Base-by-base conservation (phyloP, 2,888 invertebrate genomes). In the Himalopsyche anomala region DNA sequence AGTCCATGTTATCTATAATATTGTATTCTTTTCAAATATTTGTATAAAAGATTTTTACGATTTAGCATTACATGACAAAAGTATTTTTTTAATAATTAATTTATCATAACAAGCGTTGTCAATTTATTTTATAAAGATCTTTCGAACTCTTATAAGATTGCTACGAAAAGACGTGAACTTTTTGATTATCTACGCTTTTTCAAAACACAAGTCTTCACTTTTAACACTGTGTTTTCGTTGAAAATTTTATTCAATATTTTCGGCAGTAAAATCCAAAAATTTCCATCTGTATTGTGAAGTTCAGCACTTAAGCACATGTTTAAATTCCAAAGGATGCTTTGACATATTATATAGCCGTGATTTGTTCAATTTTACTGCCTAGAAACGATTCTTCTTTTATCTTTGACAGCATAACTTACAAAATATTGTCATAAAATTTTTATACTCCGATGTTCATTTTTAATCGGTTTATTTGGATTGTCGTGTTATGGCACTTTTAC, bases 401-500 rank as follows among this genome's bases (percentile, higher is more conserved):
- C 74, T 74, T 74, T 74, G 74, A 74, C 36, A 74, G 74, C 74
- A 74, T 74, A 74, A 74, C 74, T 74, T 74, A 74, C 74, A 74
- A 74, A 74, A 74, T 74, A 74, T 74, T 74, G 38, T 74, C 74
- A 15, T 74, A 74, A 74, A 74, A 74, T 0, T 74, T 74, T 74
- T 74, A 74, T 11, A 36, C 38, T 5, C 11, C 74, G 36, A 74
- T 74, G 36, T 19, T 74, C 74, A 15, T 74, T 74, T 38, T 74
- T 74, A 74, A 74, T 74, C 74, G 74, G 38, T 38, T 74, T 74
- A 74, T 74, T 28, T 36, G 74, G 74, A 74, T 36, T 74, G 74
- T 74, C 74, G 38, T 74, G 74, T 74, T 74, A 38, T 74, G 38
- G 38, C 74, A 74, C 28, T 74, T 74, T 74, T 74, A 74, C 74